phyloP scores from a whole-genome alignment of 1,140 invertebrate genomes.

The Diorhabda carinulata region DNA sequence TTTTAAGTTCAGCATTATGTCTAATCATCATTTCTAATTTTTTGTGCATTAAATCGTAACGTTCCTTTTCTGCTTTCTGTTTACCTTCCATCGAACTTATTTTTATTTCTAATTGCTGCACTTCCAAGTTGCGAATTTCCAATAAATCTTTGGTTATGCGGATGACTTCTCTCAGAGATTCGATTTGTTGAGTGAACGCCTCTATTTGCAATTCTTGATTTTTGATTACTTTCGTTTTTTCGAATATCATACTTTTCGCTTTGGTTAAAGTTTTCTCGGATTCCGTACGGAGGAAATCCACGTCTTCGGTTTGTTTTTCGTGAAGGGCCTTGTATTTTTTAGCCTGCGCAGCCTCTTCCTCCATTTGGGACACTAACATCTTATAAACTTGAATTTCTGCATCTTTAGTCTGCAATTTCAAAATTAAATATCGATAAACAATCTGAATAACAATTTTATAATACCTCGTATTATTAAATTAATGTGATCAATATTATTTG shows the following conservation, averaged over 20 bases:
- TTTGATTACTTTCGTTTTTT: slow-evolving; percentile 65
- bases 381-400: slow-evolving; percentile 36
- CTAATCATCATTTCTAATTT: slow-evolving; percentile 64
- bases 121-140: slow-evolving; percentile 71
- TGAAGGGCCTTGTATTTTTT: slow-evolving; percentile 36
- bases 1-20: slow-evolving; percentile 67
- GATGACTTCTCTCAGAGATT: slow-evolving; percentile 72
- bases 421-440: too few species aligned
- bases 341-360: slow-evolving; percentile 36
- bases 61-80: slow-evolving; percentile 65
- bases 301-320: slow-evolving; percentile 35
- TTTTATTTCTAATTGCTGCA: slow-evolving; percentile 68
- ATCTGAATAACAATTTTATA: too few species aligned
- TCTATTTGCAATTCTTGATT: slow-evolving; percentile 72
- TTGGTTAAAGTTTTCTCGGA: slow-evolving; percentile 55
- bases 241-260: slow-evolving; percentile 62
- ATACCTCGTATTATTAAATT: too few species aligned
- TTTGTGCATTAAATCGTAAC: slow-evolving; percentile 62
- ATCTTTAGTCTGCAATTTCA: slow-evolving; percentile 31
- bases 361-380: slow-evolving; percentile 31
- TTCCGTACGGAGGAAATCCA: slow-evolving; percentile 46
- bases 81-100: slow-evolving; percentile 65
- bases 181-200: slow-evolving; percentile 64
- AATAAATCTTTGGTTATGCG: slow-evolving; percentile 72
- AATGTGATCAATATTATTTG: too few species aligned